Conservation (phyloP, 1,140 invertebrate species). For the Homalodisca vitripennis region DNA sequence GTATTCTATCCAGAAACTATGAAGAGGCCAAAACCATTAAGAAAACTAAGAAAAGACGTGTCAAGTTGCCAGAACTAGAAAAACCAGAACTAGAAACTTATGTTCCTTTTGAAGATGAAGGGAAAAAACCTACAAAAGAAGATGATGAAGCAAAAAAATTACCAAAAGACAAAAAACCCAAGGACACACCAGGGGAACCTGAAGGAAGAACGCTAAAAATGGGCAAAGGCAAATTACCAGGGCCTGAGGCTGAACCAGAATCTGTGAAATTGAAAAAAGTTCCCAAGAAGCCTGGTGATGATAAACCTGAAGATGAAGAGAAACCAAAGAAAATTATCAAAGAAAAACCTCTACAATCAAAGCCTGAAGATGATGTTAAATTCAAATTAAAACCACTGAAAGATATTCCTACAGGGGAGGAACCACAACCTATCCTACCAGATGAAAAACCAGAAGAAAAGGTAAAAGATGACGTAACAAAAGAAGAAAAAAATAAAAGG, state of each 20-base stretch:
- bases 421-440: too few relatives aligned
- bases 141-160: not conserved
- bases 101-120: slow-evolving; percentile 47
- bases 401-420: slow-evolving; percentile 40
- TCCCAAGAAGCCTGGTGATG: slow-evolving; percentile 30
- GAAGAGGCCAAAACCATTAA: slow-evolving; percentile 62
- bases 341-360: slow-evolving; percentile 42
- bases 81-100: slow-evolving; percentile 53
- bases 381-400: slow-evolving; percentile 40
- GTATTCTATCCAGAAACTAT: slow-evolving; percentile 65
- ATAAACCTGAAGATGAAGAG: slow-evolving; percentile 38
- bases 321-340: slow-evolving; percentile 41
- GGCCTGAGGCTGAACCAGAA: slow-evolving; percentile 39
- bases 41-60: slow-evolving; percentile 56
- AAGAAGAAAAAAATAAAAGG: slow-evolving; percentile 30
- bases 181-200: slow-evolving; percentile 46
- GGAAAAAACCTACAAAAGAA: slow-evolving; percentile 28
- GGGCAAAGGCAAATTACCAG: slow-evolving; percentile 41
- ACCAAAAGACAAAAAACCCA: slow-evolving; percentile 7
- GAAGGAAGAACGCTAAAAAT: slow-evolving; percentile 38
- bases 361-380: slow-evolving; percentile 39
- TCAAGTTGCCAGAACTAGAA: slow-evolving; percentile 49
- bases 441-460: slow-evolving; percentile 38
- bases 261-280: slow-evolving; percentile 38
- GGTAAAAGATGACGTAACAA: slow-evolving; percentile 35